phyloP scores from a whole-genome alignment of 1,140 invertebrate species.

The Penaeus vannamei region DNA sequence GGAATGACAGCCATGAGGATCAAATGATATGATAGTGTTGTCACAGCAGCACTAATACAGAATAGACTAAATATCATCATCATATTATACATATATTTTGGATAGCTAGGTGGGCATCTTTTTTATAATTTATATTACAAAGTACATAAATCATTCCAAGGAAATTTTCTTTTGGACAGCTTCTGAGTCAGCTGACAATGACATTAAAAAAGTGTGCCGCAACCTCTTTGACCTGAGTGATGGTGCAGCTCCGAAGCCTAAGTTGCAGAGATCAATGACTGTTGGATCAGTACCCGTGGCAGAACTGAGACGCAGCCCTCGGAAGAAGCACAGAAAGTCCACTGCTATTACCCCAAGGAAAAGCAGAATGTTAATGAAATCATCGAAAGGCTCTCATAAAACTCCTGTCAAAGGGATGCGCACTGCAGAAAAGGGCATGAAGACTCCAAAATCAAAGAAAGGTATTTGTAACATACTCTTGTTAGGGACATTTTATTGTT shows the following conservation, averaged over 20 bases:
- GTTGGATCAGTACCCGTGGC: constrained; percentile 8
- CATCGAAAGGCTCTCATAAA: constrained; percentile 27
- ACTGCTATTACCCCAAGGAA: constrained; percentile 9
- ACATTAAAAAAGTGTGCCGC: constrained; percentile 39
- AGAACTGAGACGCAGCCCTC: constrained; percentile 31
- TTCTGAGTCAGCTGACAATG: constrained; percentile 18
- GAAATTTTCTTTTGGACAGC: not conserved
- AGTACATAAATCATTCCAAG: too few relatives aligned
- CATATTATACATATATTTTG: too few relatives aligned
- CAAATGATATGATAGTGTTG: too few relatives aligned
- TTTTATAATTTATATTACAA: too few relatives aligned
- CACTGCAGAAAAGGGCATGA: not conserved
- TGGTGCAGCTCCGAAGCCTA: constrained; percentile 3
- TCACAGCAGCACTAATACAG: too few relatives aligned
- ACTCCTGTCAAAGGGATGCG: constrained; percentile 22
- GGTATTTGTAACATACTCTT: too few relatives aligned
- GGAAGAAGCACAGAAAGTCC: not conserved
- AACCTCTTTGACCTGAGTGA: constrained; percentile 42
- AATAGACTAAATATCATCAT: too few relatives aligned
- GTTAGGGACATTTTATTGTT: too few relatives aligned
- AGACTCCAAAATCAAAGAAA: constrained; percentile 27
- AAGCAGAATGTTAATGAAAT: not conserved
- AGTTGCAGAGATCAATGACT: constrained; percentile 31
- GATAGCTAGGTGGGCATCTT: too few relatives aligned
- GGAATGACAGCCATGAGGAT: too few relatives aligned